These are phyloP conservation scores for Pomacea maculata DNA, from an alignment of 1,140 invertebrate species.

Conservation along the genomic window DNA sequence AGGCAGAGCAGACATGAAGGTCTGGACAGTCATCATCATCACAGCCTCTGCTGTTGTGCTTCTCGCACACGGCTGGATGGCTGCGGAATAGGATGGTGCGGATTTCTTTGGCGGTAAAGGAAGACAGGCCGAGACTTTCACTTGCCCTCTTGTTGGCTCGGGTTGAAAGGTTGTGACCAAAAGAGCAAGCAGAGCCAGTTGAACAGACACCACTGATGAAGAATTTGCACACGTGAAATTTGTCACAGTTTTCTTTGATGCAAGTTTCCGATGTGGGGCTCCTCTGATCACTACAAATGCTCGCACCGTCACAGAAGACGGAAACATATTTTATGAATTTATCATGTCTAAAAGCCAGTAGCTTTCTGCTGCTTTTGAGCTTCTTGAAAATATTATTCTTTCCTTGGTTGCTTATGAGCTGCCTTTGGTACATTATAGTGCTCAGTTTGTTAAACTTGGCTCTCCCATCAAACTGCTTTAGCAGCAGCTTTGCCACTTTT, in stretches of 20 bases:
- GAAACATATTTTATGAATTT: background rate
- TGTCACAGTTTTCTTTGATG: background rate
- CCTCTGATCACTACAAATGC: background rate
- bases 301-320: background rate
- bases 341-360: background rate
- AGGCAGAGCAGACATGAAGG: background rate
- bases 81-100: conserved; percentile 3
- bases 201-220: background rate
- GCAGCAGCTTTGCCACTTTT: conserved; percentile 5
- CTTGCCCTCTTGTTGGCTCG: background rate
- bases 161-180: conserved; percentile 1
- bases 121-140: background rate
- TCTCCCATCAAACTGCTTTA: conserved; percentile 7
- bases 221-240: conserved; percentile 6
- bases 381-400: background rate
- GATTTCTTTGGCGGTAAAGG: background rate
- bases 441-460: background rate
- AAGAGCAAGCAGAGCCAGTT: background rate
- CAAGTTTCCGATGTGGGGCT: background rate
- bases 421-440: background rate
- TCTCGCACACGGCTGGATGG: conserved; percentile 1
- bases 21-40: background rate
- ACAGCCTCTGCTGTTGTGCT: background rate
- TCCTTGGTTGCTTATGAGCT: background rate
- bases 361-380: background rate